These are phyloP conservation scores for Malacosoma neustria DNA, from an alignment of 2,888 invertebrate species.

Conservation along the genomic window DNA sequence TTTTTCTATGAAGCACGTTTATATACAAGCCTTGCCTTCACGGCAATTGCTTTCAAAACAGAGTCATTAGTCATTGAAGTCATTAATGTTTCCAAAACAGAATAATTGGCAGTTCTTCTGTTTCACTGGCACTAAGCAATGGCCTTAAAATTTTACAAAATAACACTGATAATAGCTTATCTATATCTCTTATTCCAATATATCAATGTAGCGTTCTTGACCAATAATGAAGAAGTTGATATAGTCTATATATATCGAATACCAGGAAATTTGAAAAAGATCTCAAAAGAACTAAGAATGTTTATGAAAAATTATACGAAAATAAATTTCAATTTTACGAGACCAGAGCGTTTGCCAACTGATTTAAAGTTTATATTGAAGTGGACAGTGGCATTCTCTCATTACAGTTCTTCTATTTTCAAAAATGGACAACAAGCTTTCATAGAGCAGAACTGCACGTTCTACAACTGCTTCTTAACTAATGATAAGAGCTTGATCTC, in stretches of 20 bases:
- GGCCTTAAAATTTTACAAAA: constrained; percentile 15
- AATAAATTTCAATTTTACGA: constrained; percentile 17
- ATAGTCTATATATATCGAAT: constrained; percentile 29
- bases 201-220: constrained; percentile 20
- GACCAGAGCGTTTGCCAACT: constrained; percentile 28
- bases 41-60: too few species aligned
- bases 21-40: too few species aligned
- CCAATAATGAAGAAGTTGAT: constrained; percentile 24
- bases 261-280: constrained; percentile 19
- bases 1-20: too few species aligned
- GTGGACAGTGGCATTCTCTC: constrained; percentile 31
- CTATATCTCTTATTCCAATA: constrained; percentile 27
- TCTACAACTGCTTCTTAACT: constrained; percentile 59
- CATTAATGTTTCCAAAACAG: too few species aligned
- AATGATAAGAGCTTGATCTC: constrained; percentile 31
- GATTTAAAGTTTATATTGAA: constrained; percentile 48
- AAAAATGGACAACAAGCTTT: constrained; percentile 36
- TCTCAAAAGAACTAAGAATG: constrained; percentile 23
- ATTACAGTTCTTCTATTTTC: constrained; percentile 19
- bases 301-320: constrained; percentile 17
- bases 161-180: constrained; percentile 29
- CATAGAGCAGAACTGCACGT: constrained; percentile 37
- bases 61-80: too few species aligned
- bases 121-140: too few species aligned
- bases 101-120: too few species aligned